phyloP scores from a whole-genome alignment of 2,797 vertebrate genomes.

The Xyrichtys novacula region DNA sequence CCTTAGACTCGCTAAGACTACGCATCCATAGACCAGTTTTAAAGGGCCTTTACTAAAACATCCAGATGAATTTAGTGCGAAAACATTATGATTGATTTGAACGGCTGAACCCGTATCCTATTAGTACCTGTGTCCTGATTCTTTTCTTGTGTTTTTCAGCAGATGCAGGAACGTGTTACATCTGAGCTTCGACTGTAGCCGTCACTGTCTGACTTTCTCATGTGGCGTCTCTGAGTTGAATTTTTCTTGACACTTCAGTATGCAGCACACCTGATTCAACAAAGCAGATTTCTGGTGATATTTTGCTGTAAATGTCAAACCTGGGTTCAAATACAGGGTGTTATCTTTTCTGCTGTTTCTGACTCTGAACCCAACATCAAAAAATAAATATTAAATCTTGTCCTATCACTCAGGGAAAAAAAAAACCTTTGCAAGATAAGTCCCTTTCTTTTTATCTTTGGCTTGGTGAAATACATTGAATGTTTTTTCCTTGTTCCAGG shows the following conservation, averaged over 20 bases:
- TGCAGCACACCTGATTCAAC: slow-evolving; percentile 19
- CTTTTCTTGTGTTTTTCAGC: too few relatives aligned
- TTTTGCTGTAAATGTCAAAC: slow-evolving; percentile 67
- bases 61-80: too few relatives aligned
- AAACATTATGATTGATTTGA: too few relatives aligned
- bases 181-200: neutral
- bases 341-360: slow-evolving; percentile 38
- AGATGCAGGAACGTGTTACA: neutral
- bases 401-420: slow-evolving; percentile 43
- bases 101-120: too few relatives aligned
- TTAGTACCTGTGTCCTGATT: too few relatives aligned
- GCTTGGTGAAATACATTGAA: slow-evolving; percentile 16
- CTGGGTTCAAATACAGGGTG: slow-evolving; percentile 20
- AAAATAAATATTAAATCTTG: slow-evolving; percentile 34
- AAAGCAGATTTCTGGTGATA: slow-evolving; percentile 55
- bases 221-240: neutral
- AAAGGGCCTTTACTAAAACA: too few relatives aligned
- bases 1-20: too few relatives aligned
- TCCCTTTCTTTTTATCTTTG: slow-evolving; percentile 14
- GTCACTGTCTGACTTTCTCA: neutral
- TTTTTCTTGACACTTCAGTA: neutral
- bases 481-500: neutral
- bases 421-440: slow-evolving; percentile 32
- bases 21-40: too few relatives aligned
- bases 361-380: slow-evolving; percentile 35